Evolutionary conservation across 2,113 vertebrate species (phyloP).

Genomic region (Otocyon megalotis): DNA sequence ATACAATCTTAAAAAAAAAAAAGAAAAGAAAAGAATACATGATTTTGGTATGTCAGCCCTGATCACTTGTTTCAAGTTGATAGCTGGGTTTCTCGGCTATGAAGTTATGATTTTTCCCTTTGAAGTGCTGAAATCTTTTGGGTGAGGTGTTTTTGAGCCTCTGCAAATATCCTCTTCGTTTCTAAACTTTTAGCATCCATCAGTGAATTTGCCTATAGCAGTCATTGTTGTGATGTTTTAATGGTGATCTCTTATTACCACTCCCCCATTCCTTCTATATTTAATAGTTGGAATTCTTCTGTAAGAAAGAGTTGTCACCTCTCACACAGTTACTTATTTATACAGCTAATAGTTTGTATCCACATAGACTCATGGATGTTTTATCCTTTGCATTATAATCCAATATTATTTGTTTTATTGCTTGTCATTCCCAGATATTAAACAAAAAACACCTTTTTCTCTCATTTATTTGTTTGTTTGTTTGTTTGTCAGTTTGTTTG

Average conservation of each 20-base stretch:
- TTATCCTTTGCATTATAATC: not conserved
- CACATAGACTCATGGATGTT: not conserved
- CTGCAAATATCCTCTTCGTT: not conserved
- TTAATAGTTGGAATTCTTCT: not conserved
- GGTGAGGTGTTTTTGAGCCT: not conserved
- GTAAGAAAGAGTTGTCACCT: not conserved
- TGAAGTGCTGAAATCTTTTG: not conserved
- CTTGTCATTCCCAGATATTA: not conserved
- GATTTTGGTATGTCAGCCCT: not conserved
- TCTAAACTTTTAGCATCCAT: not conserved
- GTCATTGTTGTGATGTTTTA: not conserved
- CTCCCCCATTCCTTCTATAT: not conserved
- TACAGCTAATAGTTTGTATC: not conserved
- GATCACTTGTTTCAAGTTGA: not conserved
- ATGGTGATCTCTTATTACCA: not conserved
- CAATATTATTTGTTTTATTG: not conserved
- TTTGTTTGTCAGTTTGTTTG: not conserved
- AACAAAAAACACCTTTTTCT: not conserved
- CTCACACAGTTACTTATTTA: not conserved
- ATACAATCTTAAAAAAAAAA: too few species aligned
- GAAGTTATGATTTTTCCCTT: not conserved
- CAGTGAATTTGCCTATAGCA: not conserved
- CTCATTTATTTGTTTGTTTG: not conserved
- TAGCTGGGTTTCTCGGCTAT: not conserved
- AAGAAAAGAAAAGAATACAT: fast-evolving